Base-by-base conservation (phyloP, 2,113 vertebrate genomes). In the Tylochromis polylepis region DNA sequence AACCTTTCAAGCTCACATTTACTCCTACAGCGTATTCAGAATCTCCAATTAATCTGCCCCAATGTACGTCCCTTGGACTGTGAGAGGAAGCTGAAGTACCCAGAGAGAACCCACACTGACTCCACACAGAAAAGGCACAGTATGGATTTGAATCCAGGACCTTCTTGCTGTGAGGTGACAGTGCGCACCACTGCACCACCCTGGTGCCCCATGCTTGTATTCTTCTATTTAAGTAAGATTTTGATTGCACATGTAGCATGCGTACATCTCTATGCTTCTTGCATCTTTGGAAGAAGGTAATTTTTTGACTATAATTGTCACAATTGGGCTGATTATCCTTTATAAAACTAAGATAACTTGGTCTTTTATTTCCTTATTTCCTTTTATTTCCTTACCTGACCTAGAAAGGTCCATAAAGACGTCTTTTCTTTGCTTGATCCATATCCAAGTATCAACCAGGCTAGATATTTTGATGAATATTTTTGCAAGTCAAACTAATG, bases 101-200 rank as follows among this genome's bases (percentile, higher is more conserved):
- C 14, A 10, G n/a, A 16, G 38, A 72, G 38, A 46, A 72, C 1
- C 14, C 0, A 0, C 8, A 16, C 22, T 2, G 67, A 72, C 67
- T 70, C 12, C 7, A 24, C 36, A 67, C 8, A 70, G 65, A 70
- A 70, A 72, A 1, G 8, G 22, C 8, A 6, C 67, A 2, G 38
- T 27, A 27, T 3, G 14, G 22, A 72, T 72, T 72, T 46, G 22
- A 72, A 72, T 22, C 0, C 38, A 15, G 2, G n/a, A 43, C 1
- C 36, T 70, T 16, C 12, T 24, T 1, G 0, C 8, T 0, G 0
- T 15, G 36, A 43, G n/a, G 65, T 24, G 38, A 2, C 20, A 5
- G 20, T 22, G 34, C 20, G 20, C 34, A 65, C 2, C 20, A 38
- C 34, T 12, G 2, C 11, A 11, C 60, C 34, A 22, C 34, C 2